These are phyloP conservation scores for Gambusia affinis DNA, from an alignment of 2,113 vertebrate genomes.

Conservation along the genomic window DNA sequence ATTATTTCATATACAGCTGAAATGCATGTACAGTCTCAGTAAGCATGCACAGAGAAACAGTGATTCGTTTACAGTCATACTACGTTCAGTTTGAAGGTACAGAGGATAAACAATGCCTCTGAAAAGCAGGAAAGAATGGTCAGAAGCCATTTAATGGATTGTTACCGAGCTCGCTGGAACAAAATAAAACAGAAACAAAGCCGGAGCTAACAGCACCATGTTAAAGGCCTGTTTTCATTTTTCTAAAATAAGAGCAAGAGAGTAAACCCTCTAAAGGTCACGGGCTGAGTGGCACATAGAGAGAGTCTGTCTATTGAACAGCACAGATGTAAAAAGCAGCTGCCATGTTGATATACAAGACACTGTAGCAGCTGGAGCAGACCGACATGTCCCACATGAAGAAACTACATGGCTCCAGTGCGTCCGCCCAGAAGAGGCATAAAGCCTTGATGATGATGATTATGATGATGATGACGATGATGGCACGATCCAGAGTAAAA, in stretches of 20 bases:
- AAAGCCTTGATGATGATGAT: conserved; percentile 45
- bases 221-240: conserved; percentile 44
- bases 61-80: conserved; percentile 50
- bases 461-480: conserved; percentile 13
- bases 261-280: conserved; percentile 5
- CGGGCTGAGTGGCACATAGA: conserved; percentile 37
- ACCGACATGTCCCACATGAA: conserved; percentile 50
- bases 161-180: conserved; percentile 31
- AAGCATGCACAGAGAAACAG: conserved; percentile 75
- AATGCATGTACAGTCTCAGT: conserved; percentile 71
- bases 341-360: conserved; percentile 59
- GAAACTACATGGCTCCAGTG: conserved; percentile 26
- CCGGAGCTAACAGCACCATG: conserved; percentile 53
- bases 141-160: conserved; percentile 28
- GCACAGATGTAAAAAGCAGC: conserved; percentile 45
- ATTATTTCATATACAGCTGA: conserved; percentile 38
- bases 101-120: not conserved
- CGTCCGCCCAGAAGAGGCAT: conserved; percentile 51
- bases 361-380: conserved; percentile 51
- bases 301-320: conserved; percentile 11
- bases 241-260: conserved; percentile 31
- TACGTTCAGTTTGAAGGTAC: conserved; percentile 29
- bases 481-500: conserved; percentile 27
- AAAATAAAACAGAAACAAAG: conserved; percentile 12
- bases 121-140: conserved; percentile 32